Evolutionary conservation across 2,888 invertebrate genomes (phyloP).

Genomic region (Boloria selene): DNA sequence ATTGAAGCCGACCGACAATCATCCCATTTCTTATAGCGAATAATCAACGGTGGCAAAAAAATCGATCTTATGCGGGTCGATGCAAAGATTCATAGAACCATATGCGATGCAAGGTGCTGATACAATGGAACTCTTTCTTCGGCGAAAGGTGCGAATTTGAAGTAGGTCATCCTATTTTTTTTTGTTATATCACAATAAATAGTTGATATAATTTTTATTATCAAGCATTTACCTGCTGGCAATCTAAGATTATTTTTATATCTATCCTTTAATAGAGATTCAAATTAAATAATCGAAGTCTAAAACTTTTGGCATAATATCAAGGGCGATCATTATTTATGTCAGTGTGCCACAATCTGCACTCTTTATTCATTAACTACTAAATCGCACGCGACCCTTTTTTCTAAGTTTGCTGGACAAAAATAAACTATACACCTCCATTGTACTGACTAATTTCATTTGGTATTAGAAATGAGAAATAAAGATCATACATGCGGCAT

Average conservation of each 20-base stretch:
- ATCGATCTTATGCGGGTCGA: conserved; percentile 58
- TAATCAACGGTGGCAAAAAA: conserved; percentile 47
- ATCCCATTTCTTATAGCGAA: conserved; percentile 23
- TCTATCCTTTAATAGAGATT: not conserved
- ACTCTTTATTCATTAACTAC: conserved; percentile 54
- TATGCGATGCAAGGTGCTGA: conserved; percentile 69
- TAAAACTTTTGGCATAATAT: conserved; percentile 33
- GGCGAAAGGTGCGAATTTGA: conserved; percentile 73
- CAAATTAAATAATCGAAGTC: conserved; percentile 1
- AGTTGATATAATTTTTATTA: conserved; percentile 23
- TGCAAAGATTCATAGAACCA: conserved; percentile 43
- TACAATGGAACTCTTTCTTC: conserved; percentile 63
- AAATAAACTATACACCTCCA: conserved; percentile 35
- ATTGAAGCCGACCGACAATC: conserved; percentile 8
- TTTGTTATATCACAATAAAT: conserved; percentile 41
- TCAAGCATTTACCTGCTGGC: conserved; percentile 21
- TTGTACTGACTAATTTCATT: conserved; percentile 35
- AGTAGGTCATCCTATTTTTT: conserved; percentile 69
- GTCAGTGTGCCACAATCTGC: conserved; percentile 58
- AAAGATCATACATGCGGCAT: conserved; percentile 3
- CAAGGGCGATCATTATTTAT: conserved; percentile 47
- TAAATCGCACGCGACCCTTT: conserved; percentile 49
- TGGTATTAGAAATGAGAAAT: conserved; percentile 14
- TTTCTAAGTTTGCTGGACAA: conserved; percentile 23
- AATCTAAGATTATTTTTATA: not conserved